phyloP scores from a whole-genome alignment of 1,140 invertebrate genomes.

The Plectus sambesii region DNA sequence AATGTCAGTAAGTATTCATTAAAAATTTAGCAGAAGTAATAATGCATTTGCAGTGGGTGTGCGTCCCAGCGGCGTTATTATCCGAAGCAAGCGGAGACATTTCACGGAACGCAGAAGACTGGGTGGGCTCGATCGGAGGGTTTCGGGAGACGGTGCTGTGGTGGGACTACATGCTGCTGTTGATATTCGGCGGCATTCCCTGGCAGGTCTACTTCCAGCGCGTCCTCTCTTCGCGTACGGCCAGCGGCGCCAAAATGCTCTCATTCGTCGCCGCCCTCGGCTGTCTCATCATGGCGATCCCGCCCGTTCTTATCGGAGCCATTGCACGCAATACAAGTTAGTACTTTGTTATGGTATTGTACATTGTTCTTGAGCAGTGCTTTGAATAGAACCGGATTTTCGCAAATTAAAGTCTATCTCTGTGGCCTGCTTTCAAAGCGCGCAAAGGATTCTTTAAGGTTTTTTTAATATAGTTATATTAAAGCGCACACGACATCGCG shows the following conservation, averaged over 20 bases:
- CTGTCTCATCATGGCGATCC: conserved; percentile 83
- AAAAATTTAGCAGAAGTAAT: not conserved
- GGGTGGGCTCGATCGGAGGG: conserved; percentile 68
- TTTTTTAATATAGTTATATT: too few relatives aligned
- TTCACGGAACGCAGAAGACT: conserved; percentile 53
- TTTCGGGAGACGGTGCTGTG: conserved; percentile 65
- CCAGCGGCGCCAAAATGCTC: conserved; percentile 74
- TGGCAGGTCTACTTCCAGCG: conserved; percentile 99
- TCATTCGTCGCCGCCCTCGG: conserved; percentile 91
- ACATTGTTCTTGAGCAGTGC: conserved; percentile 13
- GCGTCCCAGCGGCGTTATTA: conserved; percentile 84
- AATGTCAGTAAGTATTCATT: too few relatives aligned
- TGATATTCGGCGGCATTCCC: conserved; percentile 92
- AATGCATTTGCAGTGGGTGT: conserved; percentile 64
- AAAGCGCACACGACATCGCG: too few relatives aligned
- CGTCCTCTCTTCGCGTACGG: conserved; percentile 85
- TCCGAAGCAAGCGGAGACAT: conserved; percentile 61
- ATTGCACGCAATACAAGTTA: conserved; percentile 85
- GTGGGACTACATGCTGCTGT: conserved; percentile 74
- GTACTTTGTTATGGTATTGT: conserved; percentile 24
- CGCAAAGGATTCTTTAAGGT: too few relatives aligned
- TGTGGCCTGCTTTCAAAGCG: too few relatives aligned
- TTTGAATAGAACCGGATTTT: too few relatives aligned
- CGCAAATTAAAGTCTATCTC: too few relatives aligned
- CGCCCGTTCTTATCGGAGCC: conserved; percentile 85